Base-by-base conservation (phyloP, 1,140 invertebrate species). In the Stegodyphus dumicola region DNA sequence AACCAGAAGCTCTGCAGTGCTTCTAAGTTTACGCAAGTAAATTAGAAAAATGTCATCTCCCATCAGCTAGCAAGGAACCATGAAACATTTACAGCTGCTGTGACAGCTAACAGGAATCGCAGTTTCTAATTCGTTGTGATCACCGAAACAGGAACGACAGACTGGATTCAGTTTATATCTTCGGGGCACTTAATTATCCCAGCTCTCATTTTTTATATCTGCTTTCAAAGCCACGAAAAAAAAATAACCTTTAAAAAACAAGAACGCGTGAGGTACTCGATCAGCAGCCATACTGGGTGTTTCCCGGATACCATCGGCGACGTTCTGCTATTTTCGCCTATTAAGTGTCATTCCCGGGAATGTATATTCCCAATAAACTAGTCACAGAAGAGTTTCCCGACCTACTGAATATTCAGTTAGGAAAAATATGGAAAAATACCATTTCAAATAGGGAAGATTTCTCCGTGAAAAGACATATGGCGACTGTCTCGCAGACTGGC, bases 41-140 rank as follows among this genome's bases (percentile, higher is more conserved):
- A 81, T 81, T 81, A 73, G 77, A 75, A 83, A 83, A 83, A 83
- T 56, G 80, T 67, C 70, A 52, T 75, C 56, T 52, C 17, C 71
- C 52, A 73, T 83, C 60, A 67, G 13, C 2, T 15, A 17, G 13
- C 9, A 11, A 11, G 18, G 52, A 6, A 54, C 17, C 48, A 79
- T 64, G 53, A 17, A 17, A 15, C 51, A 70, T 67, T 79, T 7
- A 70, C 53, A 74, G 49, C 71, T 67, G 80, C 49, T 53, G 52
- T 75, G 80, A 83, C 80, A 83, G 56, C 56, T 53, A 51, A 83
- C 80, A 83, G 75, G 80, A 71, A 65, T 66, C 70, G 65, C 11
- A 48, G 70, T 9, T 65, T 33, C 56, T 83, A 83, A 83, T 83
- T 83, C 54, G 51, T 49, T 83, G 80, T 83, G 80, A 83, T 54